A percentile compares a stretch with the other conserved stretches of the same genome.
Conservation (phyloP, 2,113 vertebrate genomes). For the Caranx melampygus region DNA sequence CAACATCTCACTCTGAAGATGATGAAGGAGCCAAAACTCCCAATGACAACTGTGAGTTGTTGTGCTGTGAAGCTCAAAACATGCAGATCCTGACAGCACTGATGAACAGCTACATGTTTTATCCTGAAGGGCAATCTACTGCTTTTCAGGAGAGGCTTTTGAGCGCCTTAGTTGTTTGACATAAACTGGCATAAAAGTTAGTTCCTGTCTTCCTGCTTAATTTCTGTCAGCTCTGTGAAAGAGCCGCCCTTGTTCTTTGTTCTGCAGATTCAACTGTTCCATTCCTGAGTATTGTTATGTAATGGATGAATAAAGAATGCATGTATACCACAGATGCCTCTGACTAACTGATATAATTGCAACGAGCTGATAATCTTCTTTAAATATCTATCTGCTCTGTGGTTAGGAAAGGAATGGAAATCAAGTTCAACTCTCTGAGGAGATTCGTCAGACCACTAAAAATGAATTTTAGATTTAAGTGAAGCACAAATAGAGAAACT, state of each 20-base stretch:
- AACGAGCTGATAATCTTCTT: not conserved
- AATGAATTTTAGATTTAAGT: not conserved
- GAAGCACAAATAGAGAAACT: not conserved
- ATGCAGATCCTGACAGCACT: conserved; percentile 37
- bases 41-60: conserved; percentile 38
- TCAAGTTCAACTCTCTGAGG: not conserved
- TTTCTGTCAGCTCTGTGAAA: conserved; percentile 25
- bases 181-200: conserved; percentile 23
- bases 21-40: conserved; percentile 41
- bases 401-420: not conserved
- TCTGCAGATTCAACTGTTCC: not conserved
- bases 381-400: not conserved
- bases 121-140: conserved; percentile 43
- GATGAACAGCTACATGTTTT: conserved; percentile 45
- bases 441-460: not conserved
- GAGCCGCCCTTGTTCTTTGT: not conserved
- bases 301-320: conserved; percentile 17
- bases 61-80: conserved; percentile 36
- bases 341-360: not conserved
- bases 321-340: not conserved
- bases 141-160: conserved; percentile 35
- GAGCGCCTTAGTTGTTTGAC: conserved; percentile 35
- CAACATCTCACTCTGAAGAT: conserved; percentile 31
- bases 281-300: conserved; percentile 6
- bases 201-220: conserved; percentile 28